Evolutionary conservation across 2,113 vertebrate species (phyloP), one percentile per base, ranked within the genome.

Genomic region (Odontesthes bonariensis): DNA sequence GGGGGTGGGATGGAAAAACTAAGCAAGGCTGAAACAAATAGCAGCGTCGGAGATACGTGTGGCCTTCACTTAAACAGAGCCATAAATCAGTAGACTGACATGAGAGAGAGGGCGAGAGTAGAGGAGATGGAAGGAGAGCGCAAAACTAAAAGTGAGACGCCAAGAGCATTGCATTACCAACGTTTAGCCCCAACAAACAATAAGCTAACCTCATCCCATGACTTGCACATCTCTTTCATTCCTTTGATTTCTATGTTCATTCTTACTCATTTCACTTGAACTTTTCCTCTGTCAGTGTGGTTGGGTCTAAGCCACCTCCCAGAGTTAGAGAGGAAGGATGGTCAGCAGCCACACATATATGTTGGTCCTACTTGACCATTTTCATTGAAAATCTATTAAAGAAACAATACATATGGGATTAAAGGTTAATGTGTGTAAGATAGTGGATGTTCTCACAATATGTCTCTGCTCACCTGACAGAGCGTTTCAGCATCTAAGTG

Each of bases 11-110:
- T 85, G 82, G 13, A 5, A 90, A 88, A 91, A 92, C 92, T 88
- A 91, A 88, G 84, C 86, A 23, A 73, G 89, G 88, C 75, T 93
- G 93, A 94, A 94, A 96, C 92, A 96, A 96, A 96, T 93, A 93
- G 93, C 92, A 83, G 90, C 89, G 80, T 91, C 88, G 83, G 91
- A 95, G 91, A 91, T 93, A 94, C 89, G 92, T 91, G 91, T 80
- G 94, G 95, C 95, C 95, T 96, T 95, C 93, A 84, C 92, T 95
- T 95, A 95, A 96, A 94, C 95, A 95, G 93, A 94, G 86, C 89
- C 89, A 95, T 96, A 96, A 95, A 96, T 97, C 95, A 96, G 66
- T 20, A 20, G 75, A 79, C 51, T 91, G 91, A 92, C 87, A 85
- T 49, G 44, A 73, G 70, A 19, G 53, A 88, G 77, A 54, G 78